Base-by-base conservation (phyloP, 2,888 invertebrate species). In the Steinernema scapterisci region DNA sequence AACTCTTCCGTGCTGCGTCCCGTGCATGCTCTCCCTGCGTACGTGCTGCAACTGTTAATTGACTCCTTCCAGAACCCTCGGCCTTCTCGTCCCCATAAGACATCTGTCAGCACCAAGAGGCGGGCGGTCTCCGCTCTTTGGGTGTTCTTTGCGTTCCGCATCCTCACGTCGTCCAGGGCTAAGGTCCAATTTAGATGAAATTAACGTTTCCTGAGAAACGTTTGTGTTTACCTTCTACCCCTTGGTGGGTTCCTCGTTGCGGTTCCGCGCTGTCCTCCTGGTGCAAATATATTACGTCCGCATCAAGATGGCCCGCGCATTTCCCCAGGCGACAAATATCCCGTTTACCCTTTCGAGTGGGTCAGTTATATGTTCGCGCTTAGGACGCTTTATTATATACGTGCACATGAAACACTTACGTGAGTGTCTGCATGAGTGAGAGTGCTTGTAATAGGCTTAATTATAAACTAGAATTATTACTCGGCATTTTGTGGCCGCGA, bases 81-180 rank as follows among this genome's bases (percentile, higher is more conserved):
- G 38, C 9, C 38, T 38, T 38, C 38, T 6, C 38, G 38, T 38
- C 38, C 9, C 38, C 38, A 38, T 48, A 48, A 48, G 16, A 19
- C 48, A 48, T 48, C 13, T 16, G 48, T 48, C 48, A 48, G 19
- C 48, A 13, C n/a, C 48, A 5, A 19, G 19, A 5, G 48, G n/a
- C 16, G n/a, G 48, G n/a, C 16, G 48, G 48, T 27, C 63, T 52
- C 52, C 23, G 31, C 25, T 63, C 63, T 63, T 63, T 63, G 63
- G 13, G 38, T 38, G 63, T 63, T 63, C 63, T 63, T 27, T 63
- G 63, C 38, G 63, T 31, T 21, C 25, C 11, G n/a, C 54, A 11
- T 54, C 31, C 25, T 31, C 16, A 31, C 63, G 27, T 27, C 48
- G 48, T 19, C 13, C 48, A 7, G 48, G 9, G 31, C 25, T 6